A percentile compares a stretch with the other conserved stretches of the same genome.
Conservation (phyloP, 2,113 vertebrate genomes). For the Strix aluco region DNA sequence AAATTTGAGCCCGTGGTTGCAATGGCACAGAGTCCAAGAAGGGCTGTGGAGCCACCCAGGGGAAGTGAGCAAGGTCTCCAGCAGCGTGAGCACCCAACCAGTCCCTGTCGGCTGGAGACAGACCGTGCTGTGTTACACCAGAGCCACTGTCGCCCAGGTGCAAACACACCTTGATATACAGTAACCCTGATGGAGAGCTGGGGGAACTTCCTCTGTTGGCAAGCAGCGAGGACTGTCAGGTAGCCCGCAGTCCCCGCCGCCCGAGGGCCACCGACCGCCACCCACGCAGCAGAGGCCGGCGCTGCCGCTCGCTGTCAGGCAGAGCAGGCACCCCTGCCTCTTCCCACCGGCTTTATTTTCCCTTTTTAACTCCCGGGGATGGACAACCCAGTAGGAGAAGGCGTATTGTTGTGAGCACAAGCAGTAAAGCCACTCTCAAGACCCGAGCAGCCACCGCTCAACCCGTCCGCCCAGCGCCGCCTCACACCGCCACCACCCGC, state of each 20-base stretch:
- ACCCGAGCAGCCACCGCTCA: fast-evolving
- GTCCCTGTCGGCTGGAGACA: fast-evolving
- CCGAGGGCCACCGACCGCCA: background rate
- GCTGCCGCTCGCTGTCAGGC: no score
- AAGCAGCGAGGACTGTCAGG: no score
- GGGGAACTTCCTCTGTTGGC: fast-evolving
- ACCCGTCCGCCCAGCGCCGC: no score
- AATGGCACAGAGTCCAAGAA: fast-evolving
- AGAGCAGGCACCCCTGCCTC: no score
- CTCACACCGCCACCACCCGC: no score
- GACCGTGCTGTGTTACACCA: fast-evolving
- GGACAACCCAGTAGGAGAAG: fast-evolving
- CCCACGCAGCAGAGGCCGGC: fast-evolving
- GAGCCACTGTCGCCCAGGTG: fast-evolving
- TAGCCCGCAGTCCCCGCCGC: fast-evolving
- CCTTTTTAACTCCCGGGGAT: background rate
- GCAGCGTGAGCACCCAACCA: fast-evolving
- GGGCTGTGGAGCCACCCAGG: no score
- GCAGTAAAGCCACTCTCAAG: fast-evolving
- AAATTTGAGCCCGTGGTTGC: no score
- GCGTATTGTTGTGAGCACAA: fast-evolving
- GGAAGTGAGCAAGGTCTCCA: fast-evolving
- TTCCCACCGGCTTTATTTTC: background rate
- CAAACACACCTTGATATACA: background rate
- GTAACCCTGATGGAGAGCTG: no score